These are phyloP conservation scores for Esox niger DNA, from an alignment of 2,113 vertebrate genomes.

Conservation along the genomic window DNA sequence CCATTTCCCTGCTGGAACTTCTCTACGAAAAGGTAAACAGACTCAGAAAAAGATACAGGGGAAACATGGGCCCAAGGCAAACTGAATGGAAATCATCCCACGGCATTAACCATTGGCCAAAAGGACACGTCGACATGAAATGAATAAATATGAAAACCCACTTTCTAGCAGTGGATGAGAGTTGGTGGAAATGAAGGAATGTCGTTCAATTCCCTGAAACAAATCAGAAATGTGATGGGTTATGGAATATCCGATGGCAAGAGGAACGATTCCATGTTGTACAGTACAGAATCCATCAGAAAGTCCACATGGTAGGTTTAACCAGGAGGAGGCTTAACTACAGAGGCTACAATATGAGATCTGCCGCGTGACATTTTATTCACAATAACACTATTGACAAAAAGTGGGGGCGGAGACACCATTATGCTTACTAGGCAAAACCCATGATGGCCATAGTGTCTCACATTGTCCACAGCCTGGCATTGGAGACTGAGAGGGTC, in stretches of 20 bases:
- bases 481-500: slow-evolving; percentile 21
- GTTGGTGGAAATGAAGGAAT: no score
- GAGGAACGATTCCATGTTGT: no score
- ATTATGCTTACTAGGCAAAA: background rate
- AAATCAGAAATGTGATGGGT: background rate
- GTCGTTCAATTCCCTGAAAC: background rate
- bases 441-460: slow-evolving; percentile 1
- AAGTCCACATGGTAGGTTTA: no score
- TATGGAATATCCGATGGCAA: background rate
- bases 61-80: background rate
- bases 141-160: no score
- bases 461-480: slow-evolving; percentile 30
- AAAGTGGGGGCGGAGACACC: background rate
- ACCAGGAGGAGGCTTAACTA: background rate
- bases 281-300: background rate
- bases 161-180: no score
- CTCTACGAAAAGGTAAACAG: slow-evolving; percentile 14
- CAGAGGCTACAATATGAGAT: slow-evolving; percentile 21
- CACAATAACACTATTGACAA: slow-evolving; percentile 59
- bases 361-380: slow-evolving; percentile 53
- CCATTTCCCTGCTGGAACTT: background rate
- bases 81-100: background rate
- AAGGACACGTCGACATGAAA: background rate
- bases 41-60: background rate
- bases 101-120: background rate